Evolutionary conservation across 2,113 vertebrate species (phyloP).

Genomic region (Phalacrocorax brasilianus): DNA sequence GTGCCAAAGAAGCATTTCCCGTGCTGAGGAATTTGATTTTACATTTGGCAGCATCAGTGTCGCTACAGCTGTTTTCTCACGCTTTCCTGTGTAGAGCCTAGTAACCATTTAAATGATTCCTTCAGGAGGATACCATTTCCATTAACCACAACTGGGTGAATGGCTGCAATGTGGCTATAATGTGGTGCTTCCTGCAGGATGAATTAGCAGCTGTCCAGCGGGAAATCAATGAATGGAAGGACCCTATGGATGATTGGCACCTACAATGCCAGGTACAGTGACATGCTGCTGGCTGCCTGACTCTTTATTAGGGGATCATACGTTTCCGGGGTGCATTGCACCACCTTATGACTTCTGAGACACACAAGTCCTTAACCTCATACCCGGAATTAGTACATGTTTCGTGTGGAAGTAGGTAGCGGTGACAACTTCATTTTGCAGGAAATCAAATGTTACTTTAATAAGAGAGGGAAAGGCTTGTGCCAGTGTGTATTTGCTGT

Average conservation of each 20-base stretch:
- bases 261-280: slow-evolving; percentile 90
- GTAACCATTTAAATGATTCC: background rate
- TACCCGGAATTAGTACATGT: background rate
- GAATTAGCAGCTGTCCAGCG: slow-evolving; percentile 87
- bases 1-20: background rate
- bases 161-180: slow-evolving; percentile 88
- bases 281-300: accelerated
- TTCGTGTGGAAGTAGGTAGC: accelerated
- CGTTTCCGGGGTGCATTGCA: background rate
- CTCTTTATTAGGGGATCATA: accelerated
- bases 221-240: slow-evolving; percentile 87
- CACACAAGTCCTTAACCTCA: background rate
- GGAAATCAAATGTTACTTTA: background rate
- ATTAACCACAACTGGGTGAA: slow-evolving; percentile 99
- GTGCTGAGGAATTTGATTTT: background rate
- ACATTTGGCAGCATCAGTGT: background rate
- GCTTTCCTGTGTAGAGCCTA: accelerated
- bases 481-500: background rate
- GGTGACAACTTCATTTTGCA: background rate
- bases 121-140: slow-evolving; percentile 95
- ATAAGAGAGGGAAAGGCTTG: background rate
- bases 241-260: slow-evolving; percentile 88
- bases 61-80: background rate
- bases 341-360: background rate
- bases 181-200: slow-evolving; percentile 93